Base-by-base conservation (phyloP, 2,113 vertebrate genomes). In the Geothlypis trichas region DNA sequence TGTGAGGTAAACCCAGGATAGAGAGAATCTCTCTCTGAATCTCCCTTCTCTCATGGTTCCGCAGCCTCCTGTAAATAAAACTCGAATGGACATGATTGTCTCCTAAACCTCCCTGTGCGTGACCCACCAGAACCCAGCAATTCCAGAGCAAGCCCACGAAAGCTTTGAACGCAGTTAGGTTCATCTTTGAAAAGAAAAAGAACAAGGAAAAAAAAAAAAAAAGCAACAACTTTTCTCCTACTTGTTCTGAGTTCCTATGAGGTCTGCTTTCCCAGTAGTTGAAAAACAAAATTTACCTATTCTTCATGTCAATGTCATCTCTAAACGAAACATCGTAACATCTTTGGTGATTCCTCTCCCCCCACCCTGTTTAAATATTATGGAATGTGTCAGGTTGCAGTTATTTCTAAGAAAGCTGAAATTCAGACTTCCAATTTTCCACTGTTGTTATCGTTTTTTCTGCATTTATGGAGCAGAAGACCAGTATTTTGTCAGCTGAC, bases 21-120 rank as follows among this genome's bases (percentile, higher is more conserved):
- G 99, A 99, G 92, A 99, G 99, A 97, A 99, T 99, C 97, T 99
- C 99, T 97, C 99, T 98, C 97, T 99, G 99, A 97, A 99, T 99
- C 97, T 99, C 99, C 97, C 98, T 97, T 97, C 99, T 98, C 87
- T 99, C 99, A 93, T 99, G 99, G 97, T 99, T 99, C 96, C 99
- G 98, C 97, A 99, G 98, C 91, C 99, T 98, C 98, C 99, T 98
- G 98, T 99, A 99, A 98, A 99, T 99, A 97, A 99, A 99, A 96
- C 99, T 99, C 24, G 99, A 99, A 98, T 99, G 99, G 97, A 99
- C 99, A 97, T 99, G 99, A 97, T 99, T 99, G 97, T 99, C 99
- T 96, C 98, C 98, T 93, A 99, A 97, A 69, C 98, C 98, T 97
- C 99, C 99, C 90, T 98, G 98, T 78, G 98, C 98, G 87, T 98